phyloP scores from a whole-genome alignment of 2,113 vertebrate genomes.

The Onychostoma macrolepis region DNA sequence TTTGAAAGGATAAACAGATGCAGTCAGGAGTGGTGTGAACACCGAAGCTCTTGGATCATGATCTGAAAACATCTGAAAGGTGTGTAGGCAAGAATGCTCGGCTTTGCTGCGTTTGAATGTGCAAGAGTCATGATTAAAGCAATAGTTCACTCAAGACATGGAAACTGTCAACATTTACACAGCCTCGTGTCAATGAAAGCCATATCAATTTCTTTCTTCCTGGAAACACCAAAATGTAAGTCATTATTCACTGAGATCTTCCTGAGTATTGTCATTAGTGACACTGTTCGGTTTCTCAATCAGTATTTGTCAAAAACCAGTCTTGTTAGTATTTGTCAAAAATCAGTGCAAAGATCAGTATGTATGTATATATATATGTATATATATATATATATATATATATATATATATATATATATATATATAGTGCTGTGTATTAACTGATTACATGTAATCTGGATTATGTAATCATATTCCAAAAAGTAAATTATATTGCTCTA shows the following conservation, averaged over 20 bases:
- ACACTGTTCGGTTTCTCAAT: neutral
- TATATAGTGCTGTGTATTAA: no score
- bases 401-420: no score
- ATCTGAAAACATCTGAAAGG: conserved; percentile 25
- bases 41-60: conserved; percentile 45
- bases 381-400: no score
- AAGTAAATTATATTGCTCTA: no score
- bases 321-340: no score
- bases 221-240: neutral
- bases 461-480: no score
- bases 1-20: conserved; percentile 59
- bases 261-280: neutral
- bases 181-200: neutral
- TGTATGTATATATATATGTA: no score
- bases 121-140: neutral
- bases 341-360: no score
- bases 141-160: conserved; percentile 8
- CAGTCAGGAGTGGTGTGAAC: conserved; percentile 61
- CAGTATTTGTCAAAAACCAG: no score
- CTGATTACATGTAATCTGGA: no score
- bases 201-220: neutral
- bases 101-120: neutral
- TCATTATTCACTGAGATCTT: neutral
- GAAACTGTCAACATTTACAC: neutral
- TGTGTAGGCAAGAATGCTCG: neutral